Percentiles rank a stretch among this genome's conserved stretches.
Evolutionary conservation across 2,113 vertebrate species (phyloP).

Genomic region (Sprattus sprattus): DNA sequence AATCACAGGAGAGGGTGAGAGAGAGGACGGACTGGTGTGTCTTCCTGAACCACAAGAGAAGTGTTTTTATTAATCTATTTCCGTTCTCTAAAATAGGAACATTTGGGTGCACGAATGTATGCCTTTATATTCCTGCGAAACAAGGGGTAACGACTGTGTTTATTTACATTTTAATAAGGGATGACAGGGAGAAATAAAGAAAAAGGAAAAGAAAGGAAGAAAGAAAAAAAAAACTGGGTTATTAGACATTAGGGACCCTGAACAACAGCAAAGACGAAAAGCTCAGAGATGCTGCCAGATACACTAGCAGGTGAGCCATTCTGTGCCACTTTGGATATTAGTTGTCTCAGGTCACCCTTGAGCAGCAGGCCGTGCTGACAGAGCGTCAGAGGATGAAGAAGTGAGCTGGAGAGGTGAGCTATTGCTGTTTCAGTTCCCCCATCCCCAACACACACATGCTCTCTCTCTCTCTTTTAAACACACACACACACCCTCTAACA

Average conservation of each 20-base stretch:
- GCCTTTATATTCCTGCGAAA: neutral
- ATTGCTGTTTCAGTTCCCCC: neutral
- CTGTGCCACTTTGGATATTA: neutral
- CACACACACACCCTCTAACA: neutral
- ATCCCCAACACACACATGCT: too few species aligned
- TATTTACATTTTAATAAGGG: too few species aligned
- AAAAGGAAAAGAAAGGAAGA: too few species aligned
- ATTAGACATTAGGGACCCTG: neutral
- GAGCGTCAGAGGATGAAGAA: neutral
- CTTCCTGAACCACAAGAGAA: neutral
- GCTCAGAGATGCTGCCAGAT: neutral
- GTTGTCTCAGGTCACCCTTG: neutral
- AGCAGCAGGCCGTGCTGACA: neutral
- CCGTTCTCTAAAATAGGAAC: neutral
- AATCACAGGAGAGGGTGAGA: neutral
- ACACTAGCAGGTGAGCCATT: neutral
- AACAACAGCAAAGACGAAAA: neutral
- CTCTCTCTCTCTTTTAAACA: too few species aligned
- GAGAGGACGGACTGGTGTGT: neutral
- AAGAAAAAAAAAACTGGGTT: neutral
- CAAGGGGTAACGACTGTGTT: neutral
- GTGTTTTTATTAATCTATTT: neutral
- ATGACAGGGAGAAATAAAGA: too few species aligned
- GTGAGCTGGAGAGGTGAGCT: neutral
- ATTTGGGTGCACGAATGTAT: neutral